phyloP scores from a whole-genome alignment of 2,113 vertebrate species.

The Hippocampus abdominalis region DNA sequence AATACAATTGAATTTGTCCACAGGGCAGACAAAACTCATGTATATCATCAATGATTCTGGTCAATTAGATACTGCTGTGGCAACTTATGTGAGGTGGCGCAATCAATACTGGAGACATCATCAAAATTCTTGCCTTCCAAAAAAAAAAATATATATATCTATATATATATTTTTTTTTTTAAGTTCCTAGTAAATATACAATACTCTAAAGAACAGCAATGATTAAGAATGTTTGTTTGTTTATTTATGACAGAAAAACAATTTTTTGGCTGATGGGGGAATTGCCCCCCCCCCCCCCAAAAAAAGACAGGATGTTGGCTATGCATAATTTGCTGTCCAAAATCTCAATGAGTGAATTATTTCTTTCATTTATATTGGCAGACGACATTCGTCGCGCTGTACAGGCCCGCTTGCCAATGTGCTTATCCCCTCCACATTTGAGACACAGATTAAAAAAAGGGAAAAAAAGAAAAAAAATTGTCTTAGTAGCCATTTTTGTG shows the following conservation, averaged over 20 bases:
- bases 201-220: slow-evolving; percentile 8
- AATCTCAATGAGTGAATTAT: slow-evolving; percentile 60
- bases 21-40: slow-evolving; percentile 47
- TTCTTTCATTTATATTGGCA: slow-evolving; percentile 50
- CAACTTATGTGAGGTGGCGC: slow-evolving; percentile 58
- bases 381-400: neutral
- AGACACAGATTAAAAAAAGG: too few relatives aligned
- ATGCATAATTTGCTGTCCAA: slow-evolving; percentile 58
- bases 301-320: slow-evolving; percentile 26
- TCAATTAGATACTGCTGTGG: slow-evolving; percentile 56
- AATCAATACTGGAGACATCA: slow-evolving; percentile 41
- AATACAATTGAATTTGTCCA: slow-evolving; percentile 62
- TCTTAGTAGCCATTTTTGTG: too few relatives aligned
- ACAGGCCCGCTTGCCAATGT: too few relatives aligned
- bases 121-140: slow-evolving; percentile 34
- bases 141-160: too few relatives aligned
- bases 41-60: slow-evolving; percentile 45
- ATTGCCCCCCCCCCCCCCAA: slow-evolving; percentile 30
- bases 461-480: too few relatives aligned
- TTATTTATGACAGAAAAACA: slow-evolving; percentile 36
- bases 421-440: too few relatives aligned
- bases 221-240: slow-evolving; percentile 8
- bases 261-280: slow-evolving; percentile 49
- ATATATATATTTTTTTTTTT: neutral
- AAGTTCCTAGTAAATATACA: slow-evolving; percentile 8